Conservation (phyloP, 2,888 invertebrate species). For the Trachelus troglodyta region DNA sequence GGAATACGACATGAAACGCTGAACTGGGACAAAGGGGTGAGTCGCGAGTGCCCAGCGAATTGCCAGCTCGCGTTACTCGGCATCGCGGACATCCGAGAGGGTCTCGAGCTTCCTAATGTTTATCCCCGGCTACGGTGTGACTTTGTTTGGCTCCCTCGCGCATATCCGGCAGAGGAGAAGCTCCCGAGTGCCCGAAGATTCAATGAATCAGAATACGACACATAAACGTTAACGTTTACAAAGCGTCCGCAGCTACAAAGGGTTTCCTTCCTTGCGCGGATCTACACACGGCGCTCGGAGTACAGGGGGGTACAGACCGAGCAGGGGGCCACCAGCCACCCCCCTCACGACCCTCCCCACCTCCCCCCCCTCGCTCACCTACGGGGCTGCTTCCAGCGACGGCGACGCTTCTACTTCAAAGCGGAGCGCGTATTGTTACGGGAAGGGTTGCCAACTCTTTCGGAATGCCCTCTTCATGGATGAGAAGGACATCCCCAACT, state of each 20-base stretch:
- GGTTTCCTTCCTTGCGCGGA: slow-evolving; percentile 21
- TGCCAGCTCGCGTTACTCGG: neutral
- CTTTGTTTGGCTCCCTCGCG: slow-evolving; percentile 25
- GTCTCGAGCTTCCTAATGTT: slow-evolving; percentile 35
- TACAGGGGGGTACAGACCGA: neutral
- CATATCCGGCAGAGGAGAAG: neutral
- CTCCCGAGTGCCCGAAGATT: slow-evolving; percentile 29
- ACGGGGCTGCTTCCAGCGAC: neutral
- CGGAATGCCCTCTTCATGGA: neutral
- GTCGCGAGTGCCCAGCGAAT: neutral
- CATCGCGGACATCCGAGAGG: neutral
- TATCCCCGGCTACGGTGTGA: slow-evolving; percentile 34
- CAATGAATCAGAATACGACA: slow-evolving; percentile 43
- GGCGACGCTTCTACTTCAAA: slow-evolving; percentile 8
- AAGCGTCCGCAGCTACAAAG: slow-evolving; percentile 21
- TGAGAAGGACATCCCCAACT: neutral
- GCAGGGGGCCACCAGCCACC: slow-evolving; percentile 12
- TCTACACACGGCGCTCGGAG: slow-evolving; percentile 7
- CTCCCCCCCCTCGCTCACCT: neutral
- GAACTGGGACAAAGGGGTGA: slow-evolving; percentile 61
- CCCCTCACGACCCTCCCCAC: neutral
- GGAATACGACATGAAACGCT: slow-evolving; percentile 66
- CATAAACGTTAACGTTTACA: slow-evolving; percentile 24
- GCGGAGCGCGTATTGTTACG: slow-evolving; percentile 19
- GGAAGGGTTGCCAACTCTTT: slow-evolving; percentile 12